Evolutionary conservation across 2,113 vertebrate genomes (phyloP).

Genomic region (Nanorana parkeri): DNA sequence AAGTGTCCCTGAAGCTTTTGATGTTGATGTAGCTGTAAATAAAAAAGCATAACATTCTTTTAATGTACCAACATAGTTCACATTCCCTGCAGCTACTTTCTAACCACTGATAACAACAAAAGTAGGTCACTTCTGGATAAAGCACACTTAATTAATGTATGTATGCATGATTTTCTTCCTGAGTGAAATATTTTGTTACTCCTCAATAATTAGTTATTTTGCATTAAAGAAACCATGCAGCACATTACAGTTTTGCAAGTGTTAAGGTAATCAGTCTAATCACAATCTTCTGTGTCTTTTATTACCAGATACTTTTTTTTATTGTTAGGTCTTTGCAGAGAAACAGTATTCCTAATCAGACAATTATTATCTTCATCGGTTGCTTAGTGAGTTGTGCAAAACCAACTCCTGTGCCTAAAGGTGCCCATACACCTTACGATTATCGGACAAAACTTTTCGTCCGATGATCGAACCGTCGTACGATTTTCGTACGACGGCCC

Average conservation of each 20-base stretch:
- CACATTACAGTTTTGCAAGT: conserved; percentile 4
- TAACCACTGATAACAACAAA: conserved; percentile 21
- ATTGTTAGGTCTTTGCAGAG: background rate
- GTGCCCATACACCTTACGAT: too few species aligned
- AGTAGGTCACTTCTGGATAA: conserved; percentile 48
- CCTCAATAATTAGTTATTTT: conserved; percentile 13
- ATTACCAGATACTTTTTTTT: conserved; percentile 17
- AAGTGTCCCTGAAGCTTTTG: conserved; percentile 33
- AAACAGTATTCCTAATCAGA: conserved; percentile 18
- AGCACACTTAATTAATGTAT: background rate
- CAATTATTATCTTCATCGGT: background rate
- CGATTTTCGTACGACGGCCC: too few species aligned
- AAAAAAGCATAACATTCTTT: conserved; percentile 16
- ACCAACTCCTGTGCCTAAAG: background rate
- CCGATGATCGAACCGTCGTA: too few species aligned
- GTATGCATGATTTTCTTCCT: conserved; percentile 8
- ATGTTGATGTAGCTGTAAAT: conserved; percentile 40
- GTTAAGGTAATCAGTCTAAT: background rate
- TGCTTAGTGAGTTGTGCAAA: background rate
- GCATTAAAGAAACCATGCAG: background rate
- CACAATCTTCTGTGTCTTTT: background rate
- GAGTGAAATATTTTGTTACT: background rate
- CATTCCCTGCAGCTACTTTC: conserved; percentile 28
- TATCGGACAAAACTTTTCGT: too few species aligned
- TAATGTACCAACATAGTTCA: conserved; percentile 3